A percentile compares a stretch with the other conserved stretches of the same genome.
Conservation (phyloP, 2,797 vertebrate genomes). For the Chiloscyllium punctatum region DNA sequence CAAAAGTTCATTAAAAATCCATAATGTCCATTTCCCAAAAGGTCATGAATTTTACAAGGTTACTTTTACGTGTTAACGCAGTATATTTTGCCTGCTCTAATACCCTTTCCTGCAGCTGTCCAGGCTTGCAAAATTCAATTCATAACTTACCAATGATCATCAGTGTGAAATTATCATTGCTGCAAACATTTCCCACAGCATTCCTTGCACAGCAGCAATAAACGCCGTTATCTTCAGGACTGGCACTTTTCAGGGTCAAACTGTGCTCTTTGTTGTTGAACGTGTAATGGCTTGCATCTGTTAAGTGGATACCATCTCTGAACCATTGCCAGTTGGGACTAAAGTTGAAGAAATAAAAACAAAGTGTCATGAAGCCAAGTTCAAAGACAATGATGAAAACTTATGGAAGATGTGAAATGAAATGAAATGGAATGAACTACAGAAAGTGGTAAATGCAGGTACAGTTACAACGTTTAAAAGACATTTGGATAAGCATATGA, state of each 20-base stretch:
- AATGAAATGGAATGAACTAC: too few species aligned
- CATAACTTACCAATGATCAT: slow-evolving; percentile 71
- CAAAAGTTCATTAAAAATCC: neutral
- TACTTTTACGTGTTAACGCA: neutral
- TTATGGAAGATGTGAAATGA: neutral
- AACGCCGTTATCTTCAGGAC: slow-evolving; percentile 73
- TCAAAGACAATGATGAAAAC: neutral
- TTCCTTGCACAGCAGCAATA: slow-evolving; percentile 90
- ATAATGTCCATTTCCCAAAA: slow-evolving; percentile 2
- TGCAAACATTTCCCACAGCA: slow-evolving; percentile 74
- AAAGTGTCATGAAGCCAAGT: neutral
- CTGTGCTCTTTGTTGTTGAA: slow-evolving; percentile 85
- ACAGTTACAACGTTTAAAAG: too few species aligned
- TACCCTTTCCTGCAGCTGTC: neutral
- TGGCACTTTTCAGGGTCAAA: slow-evolving; percentile 66
- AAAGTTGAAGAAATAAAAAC: slow-evolving; percentile 36
- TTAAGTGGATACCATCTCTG: slow-evolving; percentile 65
- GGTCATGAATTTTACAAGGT: neutral
- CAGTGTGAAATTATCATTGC: slow-evolving; percentile 79
- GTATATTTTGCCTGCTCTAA: neutral
- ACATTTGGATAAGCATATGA: too few species aligned
- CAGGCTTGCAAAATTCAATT: neutral
- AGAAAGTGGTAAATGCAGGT: too few species aligned
- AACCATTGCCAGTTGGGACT: slow-evolving; percentile 90
- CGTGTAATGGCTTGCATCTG: slow-evolving; percentile 61